Conservation (phyloP, 2,888 invertebrate species). For the Caenorhabditis becei region DNA sequence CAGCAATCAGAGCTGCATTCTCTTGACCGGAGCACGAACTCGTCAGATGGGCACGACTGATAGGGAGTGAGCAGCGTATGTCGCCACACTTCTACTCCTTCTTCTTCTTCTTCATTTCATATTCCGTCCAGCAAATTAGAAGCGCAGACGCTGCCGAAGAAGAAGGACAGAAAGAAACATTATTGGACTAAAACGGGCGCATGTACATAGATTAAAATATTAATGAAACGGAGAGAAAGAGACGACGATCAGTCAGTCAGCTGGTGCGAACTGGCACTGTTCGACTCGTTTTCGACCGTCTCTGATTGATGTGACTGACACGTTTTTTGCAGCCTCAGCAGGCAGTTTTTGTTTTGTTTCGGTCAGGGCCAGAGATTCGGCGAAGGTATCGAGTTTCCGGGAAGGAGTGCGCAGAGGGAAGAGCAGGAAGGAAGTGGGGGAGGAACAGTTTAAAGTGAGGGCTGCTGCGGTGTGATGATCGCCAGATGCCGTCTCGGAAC, state of each 20-base stretch:
- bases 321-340: not conserved
- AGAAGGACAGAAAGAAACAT: not conserved
- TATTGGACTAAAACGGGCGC: slow-evolving; percentile 10
- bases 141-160: not conserved
- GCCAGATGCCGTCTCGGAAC: slow-evolving; percentile 18
- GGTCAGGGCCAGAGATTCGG: not conserved
- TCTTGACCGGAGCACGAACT: slow-evolving; percentile 6
- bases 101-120: slow-evolving; percentile 9
- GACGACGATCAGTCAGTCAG: slow-evolving; percentile 26
- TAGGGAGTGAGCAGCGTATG: slow-evolving; percentile 4
- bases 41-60: slow-evolving; percentile 16
- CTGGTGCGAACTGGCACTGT: slow-evolving; percentile 12
- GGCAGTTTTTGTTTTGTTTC: slow-evolving; percentile 22
- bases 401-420: slow-evolving; percentile 23
- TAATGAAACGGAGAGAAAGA: slow-evolving; percentile 31
- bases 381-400: slow-evolving; percentile 24
- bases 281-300: slow-evolving; percentile 31
- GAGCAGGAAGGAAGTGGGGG: not conserved
- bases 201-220: slow-evolving; percentile 43
- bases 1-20: slow-evolving; percentile 6
- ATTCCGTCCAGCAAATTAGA: slow-evolving; percentile 13
- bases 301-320: slow-evolving; percentile 23
- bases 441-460: slow-evolving; percentile 45
- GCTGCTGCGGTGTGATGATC: slow-evolving; percentile 3
- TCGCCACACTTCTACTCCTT: not conserved